Evolutionary conservation across 2,797 vertebrate genomes (phyloP).

Genomic region (Semotilus atromaculatus): DNA sequence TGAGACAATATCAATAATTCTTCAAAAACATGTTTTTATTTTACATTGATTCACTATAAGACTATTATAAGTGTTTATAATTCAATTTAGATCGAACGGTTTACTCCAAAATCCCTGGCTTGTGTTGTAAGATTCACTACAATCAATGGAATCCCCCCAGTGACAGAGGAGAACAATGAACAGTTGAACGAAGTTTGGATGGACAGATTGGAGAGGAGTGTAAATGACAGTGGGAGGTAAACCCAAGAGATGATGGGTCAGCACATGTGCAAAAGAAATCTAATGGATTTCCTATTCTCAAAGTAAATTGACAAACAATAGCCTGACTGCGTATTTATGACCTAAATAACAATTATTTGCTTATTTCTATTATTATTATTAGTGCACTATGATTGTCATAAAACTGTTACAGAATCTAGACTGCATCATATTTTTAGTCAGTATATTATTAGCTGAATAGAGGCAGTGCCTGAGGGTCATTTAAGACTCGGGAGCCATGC

Average conservation of each 20-base stretch:
- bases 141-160: slow-evolving; percentile 47
- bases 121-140: slow-evolving; percentile 50
- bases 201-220: slow-evolving; percentile 44
- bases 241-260: slow-evolving; percentile 22
- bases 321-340: too few relatives aligned
- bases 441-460: slow-evolving; percentile 32
- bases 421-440: slow-evolving; percentile 3
- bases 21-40: not conserved
- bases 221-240: slow-evolving; percentile 46
- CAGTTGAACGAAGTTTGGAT: slow-evolving; percentile 31
- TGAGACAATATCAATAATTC: not conserved
- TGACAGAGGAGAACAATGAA: slow-evolving; percentile 53
- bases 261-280: slow-evolving; percentile 35
- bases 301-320: not conserved
- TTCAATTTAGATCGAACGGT: too few relatives aligned
- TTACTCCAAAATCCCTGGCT: slow-evolving; percentile 19
- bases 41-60: not conserved
- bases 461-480: slow-evolving; percentile 52
- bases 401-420: not conserved
- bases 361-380: not conserved
- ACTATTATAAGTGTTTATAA: too few relatives aligned
- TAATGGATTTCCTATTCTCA: slow-evolving; percentile 16
- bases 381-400: not conserved
- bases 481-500: slow-evolving; percentile 49
- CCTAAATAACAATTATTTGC: not conserved